phyloP scores from a whole-genome alignment of 2,113 vertebrate species.

The Tetrao urogallus region DNA sequence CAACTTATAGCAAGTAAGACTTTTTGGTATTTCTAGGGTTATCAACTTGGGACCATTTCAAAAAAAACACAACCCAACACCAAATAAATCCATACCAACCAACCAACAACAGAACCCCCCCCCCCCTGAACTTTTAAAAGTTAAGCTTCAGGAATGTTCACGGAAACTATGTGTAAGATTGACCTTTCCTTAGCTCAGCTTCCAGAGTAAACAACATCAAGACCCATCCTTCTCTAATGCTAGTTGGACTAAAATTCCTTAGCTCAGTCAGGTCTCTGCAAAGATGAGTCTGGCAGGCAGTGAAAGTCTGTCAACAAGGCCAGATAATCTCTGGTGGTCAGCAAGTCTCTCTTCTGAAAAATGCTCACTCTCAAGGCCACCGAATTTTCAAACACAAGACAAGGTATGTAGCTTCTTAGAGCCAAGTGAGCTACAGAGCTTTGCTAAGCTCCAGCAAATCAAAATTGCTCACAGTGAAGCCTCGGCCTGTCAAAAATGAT shows the following conservation, averaged over 20 bases:
- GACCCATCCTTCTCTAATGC: not conserved
- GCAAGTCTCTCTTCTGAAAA: not conserved
- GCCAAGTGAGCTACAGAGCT: not conserved
- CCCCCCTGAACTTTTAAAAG: not conserved
- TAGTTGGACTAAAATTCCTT: not conserved
- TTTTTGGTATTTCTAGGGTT: not conserved
- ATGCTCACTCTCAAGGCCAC: not conserved
- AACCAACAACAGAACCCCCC: not conserved
- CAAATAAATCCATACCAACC: not conserved
- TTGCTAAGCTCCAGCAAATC: not conserved
- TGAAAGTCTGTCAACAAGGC: not conserved
- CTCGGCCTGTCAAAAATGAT: not conserved
- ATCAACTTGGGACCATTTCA: not conserved
- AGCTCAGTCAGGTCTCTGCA: not conserved
- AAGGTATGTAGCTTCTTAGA: not conserved
- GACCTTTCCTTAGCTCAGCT: not conserved
- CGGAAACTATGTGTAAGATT: not conserved
- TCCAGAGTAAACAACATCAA: not conserved
- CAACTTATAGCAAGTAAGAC: not conserved
- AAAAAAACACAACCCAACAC: not conserved
- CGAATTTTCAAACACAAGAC: not conserved
- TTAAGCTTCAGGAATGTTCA: not conserved
- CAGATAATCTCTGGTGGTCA: slow-evolving; percentile 2
- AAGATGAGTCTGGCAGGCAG: not conserved
- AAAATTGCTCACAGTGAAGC: not conserved